Evolutionary conservation across 2,888 invertebrate genomes (phyloP), one percentile per base, ranked within the genome.

Genomic region (Microplitis manilae): DNA sequence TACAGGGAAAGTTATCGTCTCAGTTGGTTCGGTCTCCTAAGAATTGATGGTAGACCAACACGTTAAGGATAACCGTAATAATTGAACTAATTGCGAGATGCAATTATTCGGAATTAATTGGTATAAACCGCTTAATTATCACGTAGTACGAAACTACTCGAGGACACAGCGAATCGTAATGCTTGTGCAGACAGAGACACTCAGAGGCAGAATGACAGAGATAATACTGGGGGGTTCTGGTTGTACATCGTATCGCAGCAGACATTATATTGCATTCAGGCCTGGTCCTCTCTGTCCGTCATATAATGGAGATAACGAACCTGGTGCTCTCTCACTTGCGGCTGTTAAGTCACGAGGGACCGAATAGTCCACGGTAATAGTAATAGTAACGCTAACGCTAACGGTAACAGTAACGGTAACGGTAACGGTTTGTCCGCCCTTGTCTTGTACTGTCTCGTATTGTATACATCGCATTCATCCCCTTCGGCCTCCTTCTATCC

Each of bases 91-190:
- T 85, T 84, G 81, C 78, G 80, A 64, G 72, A 75, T 71, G 81
- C 83, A 84, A 86, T 84, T 85, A 85, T 85, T 83, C 79, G 79
- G 82, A 84, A 86, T 86, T 85, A 86, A 86, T 85, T 81, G 81
- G 81, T 83, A 85, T 85, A 84, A 85, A 84, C 84, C 85, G 83
- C 82, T 85, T 82, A 83, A 85, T 85, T 84, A 82, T 85, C 83
- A 65, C 38, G 30, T 38, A 30, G 65, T 65, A 30, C 65, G 13
- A 38, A 30, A 30, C 30, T 6, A 20, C 65, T 13, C 6, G 38
- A 38, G 9, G 30, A 65, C 13, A 20, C 6, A 13, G 17, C 65
- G 65, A 8, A 30, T 30, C 38, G 65, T 6, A 30, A 30, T 65
- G 38, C 50, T 65, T 38, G 65, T 65, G 13, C 20, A 30, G 20